phyloP scores from a whole-genome alignment of 1,140 invertebrate genomes.

The Calliopsis andreniformis region DNA sequence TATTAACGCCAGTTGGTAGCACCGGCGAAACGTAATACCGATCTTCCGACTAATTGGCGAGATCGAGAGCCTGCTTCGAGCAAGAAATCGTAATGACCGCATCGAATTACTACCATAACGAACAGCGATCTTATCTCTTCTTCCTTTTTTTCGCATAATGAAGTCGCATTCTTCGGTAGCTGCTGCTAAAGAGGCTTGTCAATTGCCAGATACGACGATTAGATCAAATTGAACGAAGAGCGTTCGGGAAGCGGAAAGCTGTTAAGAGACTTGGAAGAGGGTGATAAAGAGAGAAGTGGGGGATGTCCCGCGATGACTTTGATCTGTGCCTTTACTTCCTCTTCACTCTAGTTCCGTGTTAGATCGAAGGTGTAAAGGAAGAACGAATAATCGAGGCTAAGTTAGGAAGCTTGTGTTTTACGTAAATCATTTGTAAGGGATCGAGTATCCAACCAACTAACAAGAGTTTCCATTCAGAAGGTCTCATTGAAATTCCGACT shows the following conservation, averaged over 20 bases:
- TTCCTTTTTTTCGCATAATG: neutral
- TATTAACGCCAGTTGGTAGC: neutral
- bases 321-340: too few relatives aligned
- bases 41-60: neutral
- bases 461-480: constrained; percentile 14
- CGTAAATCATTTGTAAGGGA: neutral
- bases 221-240: neutral
- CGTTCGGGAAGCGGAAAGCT: too few relatives aligned
- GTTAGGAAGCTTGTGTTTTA: too few relatives aligned
- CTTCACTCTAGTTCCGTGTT: too few relatives aligned
- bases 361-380: too few relatives aligned
- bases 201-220: neutral
- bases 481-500: constrained; percentile 21
- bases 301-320: too few relatives aligned
- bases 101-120: neutral
- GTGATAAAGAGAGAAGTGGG: too few relatives aligned
- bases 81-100: neutral
- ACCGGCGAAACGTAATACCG: neutral
- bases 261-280: too few relatives aligned
- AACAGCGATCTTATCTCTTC: neutral
- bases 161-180: too few relatives aligned
- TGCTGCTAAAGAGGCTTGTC: neutral
- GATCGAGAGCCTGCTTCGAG: neutral
- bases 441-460: neutral
- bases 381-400: too few relatives aligned